Evolutionary conservation across 2,797 vertebrate genomes (phyloP), one percentile per base, ranked within the genome.

Genomic region (Microcaecilia unicolor): DNA sequence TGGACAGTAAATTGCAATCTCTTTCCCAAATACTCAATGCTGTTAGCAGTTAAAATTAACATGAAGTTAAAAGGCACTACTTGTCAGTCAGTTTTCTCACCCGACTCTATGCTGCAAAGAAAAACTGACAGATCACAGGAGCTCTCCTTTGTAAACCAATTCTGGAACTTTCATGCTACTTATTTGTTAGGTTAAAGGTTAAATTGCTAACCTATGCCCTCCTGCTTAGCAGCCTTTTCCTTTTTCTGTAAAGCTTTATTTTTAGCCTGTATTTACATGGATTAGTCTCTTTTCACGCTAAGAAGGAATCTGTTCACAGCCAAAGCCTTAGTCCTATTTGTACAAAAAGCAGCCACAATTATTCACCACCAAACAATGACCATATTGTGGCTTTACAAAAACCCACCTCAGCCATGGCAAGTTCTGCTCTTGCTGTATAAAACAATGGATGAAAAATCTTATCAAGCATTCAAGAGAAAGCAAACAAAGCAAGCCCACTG

Each of bases 161-260:
- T 97, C 92, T 80, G 85, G 88, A 93, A 95, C 91, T 96, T 97
- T 95, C 92, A 95, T 95, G 91, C 90, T 91, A 92, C 92, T 97
- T 95, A 97, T 98, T 98, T 98, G 95, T 95, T 86, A 90, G 93
- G 95, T 93, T 91, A 98, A 86, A 98, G 95, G 93, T 98, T 98
- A 98, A 98, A 98, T 97, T 95, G 93, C 90, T 96, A 91, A 92
- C 91, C 93, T 88, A 80, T 83, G 68, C 73, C 82, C 82, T 81
- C 77, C 73, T 80, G 74, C 81, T 78, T 80, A 76, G 80, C 69
- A 60, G 75, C 74, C 79, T 85, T 79, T 77, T 83, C 87, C 87
- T 85, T 78, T 88, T 88, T 79, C 78, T 86, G 86, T 88, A 86
- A 87, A 86, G 91, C 89, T 90, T 91, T 92, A 90, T 92, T 86